A percentile compares a stretch with the other conserved stretches of the same genome.
Conservation (phyloP, 2,797 vertebrate species). For the Coreius guichenoti region DNA sequence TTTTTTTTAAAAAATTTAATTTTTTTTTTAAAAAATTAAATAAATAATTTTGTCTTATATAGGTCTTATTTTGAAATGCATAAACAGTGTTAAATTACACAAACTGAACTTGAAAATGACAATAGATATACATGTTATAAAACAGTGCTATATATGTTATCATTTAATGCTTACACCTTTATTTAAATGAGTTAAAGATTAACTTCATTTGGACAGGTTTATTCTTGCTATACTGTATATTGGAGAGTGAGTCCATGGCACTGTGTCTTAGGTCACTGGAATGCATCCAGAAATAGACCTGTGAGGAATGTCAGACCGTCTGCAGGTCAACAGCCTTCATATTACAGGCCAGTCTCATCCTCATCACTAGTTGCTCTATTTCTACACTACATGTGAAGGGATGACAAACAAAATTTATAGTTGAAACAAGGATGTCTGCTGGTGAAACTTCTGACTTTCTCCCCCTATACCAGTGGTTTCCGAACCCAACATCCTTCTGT, state of each 20-base stretch:
- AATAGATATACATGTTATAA: background rate
- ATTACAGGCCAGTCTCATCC: background rate
- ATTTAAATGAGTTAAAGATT: background rate
- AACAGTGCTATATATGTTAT: background rate
- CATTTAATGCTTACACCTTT: background rate
- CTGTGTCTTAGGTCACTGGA: background rate
- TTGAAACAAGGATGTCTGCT: background rate
- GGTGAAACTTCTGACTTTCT: background rate
- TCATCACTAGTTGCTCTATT: background rate
- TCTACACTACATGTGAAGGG: background rate
- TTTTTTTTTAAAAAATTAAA: too few relatives aligned
- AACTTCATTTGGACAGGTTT: background rate
- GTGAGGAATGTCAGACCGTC: background rate
- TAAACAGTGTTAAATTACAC: background rate
- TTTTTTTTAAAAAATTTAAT: too few relatives aligned
- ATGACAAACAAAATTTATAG: background rate
- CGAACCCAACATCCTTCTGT: too few relatives aligned
- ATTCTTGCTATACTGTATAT: background rate
- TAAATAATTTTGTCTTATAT: too few relatives aligned
- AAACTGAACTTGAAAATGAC: background rate
- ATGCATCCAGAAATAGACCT: background rate
- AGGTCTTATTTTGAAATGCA: background rate
- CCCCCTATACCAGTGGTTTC: background rate
- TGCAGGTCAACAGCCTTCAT: background rate
- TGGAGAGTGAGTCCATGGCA: background rate